Conservation (phyloP, 2,888 invertebrate genomes). For the Cecidostiba fungosa region DNA sequence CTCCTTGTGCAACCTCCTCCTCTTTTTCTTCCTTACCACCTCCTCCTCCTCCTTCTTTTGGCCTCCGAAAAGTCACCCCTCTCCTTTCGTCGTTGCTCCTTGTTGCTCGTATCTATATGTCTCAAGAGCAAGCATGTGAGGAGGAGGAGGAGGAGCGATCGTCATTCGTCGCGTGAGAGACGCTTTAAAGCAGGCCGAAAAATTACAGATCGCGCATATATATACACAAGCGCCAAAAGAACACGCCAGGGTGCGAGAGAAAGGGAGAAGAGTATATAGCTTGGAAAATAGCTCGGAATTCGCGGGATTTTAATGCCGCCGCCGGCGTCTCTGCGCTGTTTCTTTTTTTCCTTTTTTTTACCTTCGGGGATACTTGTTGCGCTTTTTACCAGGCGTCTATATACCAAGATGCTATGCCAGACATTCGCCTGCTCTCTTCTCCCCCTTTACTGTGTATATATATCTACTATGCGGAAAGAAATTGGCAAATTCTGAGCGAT, state of each 20-base stretch:
- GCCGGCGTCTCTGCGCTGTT: slow-evolving; percentile 53
- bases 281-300: slow-evolving; percentile 51
- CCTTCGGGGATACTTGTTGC: slow-evolving; percentile 3
- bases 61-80: slow-evolving; percentile 64
- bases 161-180: slow-evolving; percentile 35
- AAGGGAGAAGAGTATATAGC: not conserved
- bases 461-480: slow-evolving; percentile 47
- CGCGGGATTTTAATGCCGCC: slow-evolving; percentile 52
- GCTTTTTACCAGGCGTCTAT: slow-evolving; percentile 29
- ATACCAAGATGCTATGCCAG: slow-evolving; percentile 30
- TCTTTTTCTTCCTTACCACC: slow-evolving; percentile 57
- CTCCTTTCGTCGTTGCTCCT: slow-evolving; percentile 45
- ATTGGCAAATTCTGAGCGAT: slow-evolving; percentile 52
- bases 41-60: slow-evolving; percentile 65
- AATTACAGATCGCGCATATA: slow-evolving; percentile 41
- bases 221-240: slow-evolving; percentile 46
- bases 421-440: not conserved
- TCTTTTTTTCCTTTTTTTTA: no score
- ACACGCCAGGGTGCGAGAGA: slow-evolving; percentile 37
- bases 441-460: not conserved
- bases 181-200: slow-evolving; percentile 62
- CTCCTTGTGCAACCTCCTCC: slow-evolving; percentile 50
- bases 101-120: slow-evolving; percentile 54
- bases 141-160: slow-evolving; percentile 18
- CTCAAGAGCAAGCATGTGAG: not conserved